These are phyloP conservation scores for Acanthisitta chloris DNA, from an alignment of 2,113 vertebrate species.

Conservation along the genomic window DNA sequence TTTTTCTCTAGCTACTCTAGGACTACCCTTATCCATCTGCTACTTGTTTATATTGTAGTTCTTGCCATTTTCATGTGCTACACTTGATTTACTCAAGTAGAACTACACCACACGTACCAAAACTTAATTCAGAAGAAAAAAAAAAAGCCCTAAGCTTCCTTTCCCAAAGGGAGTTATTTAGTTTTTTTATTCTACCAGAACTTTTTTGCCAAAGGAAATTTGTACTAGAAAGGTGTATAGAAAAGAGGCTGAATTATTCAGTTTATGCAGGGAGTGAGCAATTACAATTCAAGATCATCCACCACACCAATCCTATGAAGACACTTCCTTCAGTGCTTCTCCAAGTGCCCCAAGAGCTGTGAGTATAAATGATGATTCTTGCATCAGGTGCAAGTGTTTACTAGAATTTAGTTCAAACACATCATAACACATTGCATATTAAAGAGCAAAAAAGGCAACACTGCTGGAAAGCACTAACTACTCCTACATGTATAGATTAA, in stretches of 20 bases:
- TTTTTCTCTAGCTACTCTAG: neutral
- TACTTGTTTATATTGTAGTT: neutral
- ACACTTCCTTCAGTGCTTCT: neutral
- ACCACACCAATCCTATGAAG: neutral
- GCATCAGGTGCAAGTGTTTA: neutral
- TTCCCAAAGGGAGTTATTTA: neutral
- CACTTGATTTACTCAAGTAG: neutral
- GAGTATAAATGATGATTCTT: neutral
- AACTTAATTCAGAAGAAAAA: neutral
- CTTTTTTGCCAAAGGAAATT: neutral
- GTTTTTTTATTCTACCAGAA: neutral
- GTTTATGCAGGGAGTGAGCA: neutral
- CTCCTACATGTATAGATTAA: neutral
- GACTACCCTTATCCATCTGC: neutral
- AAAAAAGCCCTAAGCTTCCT: fast-evolving
- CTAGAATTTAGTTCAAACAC: neutral
- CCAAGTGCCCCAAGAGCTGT: neutral
- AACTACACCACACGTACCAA: neutral
- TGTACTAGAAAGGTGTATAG: neutral
- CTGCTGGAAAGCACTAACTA: neutral
- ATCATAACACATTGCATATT: neutral
- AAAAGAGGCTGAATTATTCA: neutral
- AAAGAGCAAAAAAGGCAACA: neutral
- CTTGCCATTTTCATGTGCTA: neutral
- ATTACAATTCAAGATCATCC: neutral